Conservation (phyloP, 2,113 vertebrate genomes). For the Hemichromis elongatus region DNA sequence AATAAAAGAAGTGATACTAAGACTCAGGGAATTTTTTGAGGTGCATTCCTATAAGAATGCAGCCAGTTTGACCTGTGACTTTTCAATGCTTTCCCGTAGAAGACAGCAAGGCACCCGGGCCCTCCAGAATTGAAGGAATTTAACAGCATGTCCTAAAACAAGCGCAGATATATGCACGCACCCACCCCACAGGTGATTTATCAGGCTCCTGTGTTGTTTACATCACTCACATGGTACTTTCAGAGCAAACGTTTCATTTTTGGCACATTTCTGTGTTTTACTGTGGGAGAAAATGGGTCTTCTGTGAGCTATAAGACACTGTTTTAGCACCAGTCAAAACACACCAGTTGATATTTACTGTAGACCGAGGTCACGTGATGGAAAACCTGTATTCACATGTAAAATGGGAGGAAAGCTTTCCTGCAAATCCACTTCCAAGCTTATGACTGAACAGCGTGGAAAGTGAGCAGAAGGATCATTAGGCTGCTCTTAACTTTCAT, state of each 20-base stretch:
- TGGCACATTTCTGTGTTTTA: slow-evolving; percentile 9
- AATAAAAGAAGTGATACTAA: neutral
- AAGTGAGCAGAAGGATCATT: neutral
- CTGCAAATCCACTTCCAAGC: neutral
- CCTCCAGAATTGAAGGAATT: slow-evolving; percentile 10
- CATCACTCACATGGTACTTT: slow-evolving; percentile 30
- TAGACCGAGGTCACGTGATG: neutral
- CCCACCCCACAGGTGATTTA: neutral
- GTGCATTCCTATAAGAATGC: neutral
- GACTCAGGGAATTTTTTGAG: neutral
- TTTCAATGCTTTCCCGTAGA: neutral
- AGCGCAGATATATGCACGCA: neutral
- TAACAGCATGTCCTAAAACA: neutral
- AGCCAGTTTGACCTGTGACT: neutral
- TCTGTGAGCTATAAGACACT: neutral
- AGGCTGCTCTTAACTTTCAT: neutral
- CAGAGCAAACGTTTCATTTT: slow-evolving; percentile 6
- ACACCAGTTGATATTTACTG: neutral
- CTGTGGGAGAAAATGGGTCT: neutral
- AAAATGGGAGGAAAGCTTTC: neutral
- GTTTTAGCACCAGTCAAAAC: neutral
- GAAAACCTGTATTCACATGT: neutral
- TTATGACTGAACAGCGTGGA: neutral
- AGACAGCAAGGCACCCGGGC: neutral
- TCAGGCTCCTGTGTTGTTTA: neutral